Base-by-base conservation (phyloP, 1,140 invertebrate genomes). In the Cotesia glomerata region DNA sequence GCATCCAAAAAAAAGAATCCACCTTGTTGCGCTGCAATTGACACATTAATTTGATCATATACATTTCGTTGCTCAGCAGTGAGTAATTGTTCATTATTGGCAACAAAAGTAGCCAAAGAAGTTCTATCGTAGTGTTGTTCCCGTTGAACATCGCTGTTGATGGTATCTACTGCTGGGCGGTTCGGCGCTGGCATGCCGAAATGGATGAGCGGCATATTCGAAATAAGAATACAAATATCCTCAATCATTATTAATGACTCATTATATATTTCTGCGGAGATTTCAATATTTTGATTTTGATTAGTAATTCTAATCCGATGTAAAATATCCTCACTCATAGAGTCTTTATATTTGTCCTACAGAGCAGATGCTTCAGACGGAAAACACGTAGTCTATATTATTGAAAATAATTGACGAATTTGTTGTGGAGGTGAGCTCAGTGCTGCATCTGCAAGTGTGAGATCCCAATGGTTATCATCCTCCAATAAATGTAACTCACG, bases 121-220 rank as follows among this genome's bases (percentile, higher is more conserved):
- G 77, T 69, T 35, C 13, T 67, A 71, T 85, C 76, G 66, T 80
- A 81, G 34, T 80, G 73, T 76, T 72, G 35, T 87, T 86, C 82
- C 69, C 80, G 73, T 77, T 80, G 59, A 74, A 82, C 80, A 66
- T 84, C 80, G 26, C 73, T 75, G 73, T 85, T 79, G 68, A 79
- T 71, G 72, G 66, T 58, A 74, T 83, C 77, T 67, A 81, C 69
- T 75, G 79, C 26, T 70, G 26, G 34, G 72, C 84, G 79, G 82
- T 85, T 79, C 13, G 82, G 82, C 66, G 82, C 66, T 74, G 78
- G 70, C 80, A 87, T 83, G 78, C 82, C 85, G 73, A 86, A 84
- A 63, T 26, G 26, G 26, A 26, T 26, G 26, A 26, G 26, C 1
- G 26, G 26, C 26, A 26, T 26, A 3, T 26, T 26, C 3, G 26